phyloP scores from a whole-genome alignment of 2,888 invertebrate genomes.

The Scaptomyza caliginosa region DNA sequence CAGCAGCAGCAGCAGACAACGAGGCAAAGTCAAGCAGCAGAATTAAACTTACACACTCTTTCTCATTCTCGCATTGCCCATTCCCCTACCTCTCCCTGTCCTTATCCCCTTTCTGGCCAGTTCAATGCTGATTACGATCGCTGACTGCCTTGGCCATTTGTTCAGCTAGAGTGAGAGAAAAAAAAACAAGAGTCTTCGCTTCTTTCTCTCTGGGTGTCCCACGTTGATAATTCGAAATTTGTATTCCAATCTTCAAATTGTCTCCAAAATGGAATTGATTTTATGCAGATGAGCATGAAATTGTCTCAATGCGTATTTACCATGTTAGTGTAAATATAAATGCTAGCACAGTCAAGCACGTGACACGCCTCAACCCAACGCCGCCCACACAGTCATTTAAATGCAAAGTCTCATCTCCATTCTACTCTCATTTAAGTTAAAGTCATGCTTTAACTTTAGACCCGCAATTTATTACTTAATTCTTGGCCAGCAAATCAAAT shows the following conservation, averaged over 20 bases:
- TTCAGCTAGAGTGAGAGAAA: conserved; percentile 12
- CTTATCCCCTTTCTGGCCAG: conserved; percentile 35
- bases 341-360: conserved; percentile 52
- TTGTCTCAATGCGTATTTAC: conserved; percentile 80
- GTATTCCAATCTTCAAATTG: conserved; percentile 84
- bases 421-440: conserved; percentile 15
- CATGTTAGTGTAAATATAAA: conserved; percentile 80
- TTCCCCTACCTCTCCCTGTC: not conserved
- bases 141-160: conserved; percentile 60
- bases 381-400: not conserved
- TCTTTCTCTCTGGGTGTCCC: conserved; percentile 59
- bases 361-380: conserved; percentile 39
- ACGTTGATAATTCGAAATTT: conserved; percentile 83
- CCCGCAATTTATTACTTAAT: conserved; percentile 68
- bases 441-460: conserved; percentile 30
- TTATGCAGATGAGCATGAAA: conserved; percentile 84
- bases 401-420: conserved; percentile 14
- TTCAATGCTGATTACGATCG: conserved; percentile 78
- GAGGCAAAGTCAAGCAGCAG: conserved; percentile 22
- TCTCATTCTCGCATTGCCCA: not conserved
- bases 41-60: conserved; percentile 3
- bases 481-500: conserved; percentile 46
- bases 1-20: conserved; percentile 3
- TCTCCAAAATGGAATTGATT: conserved; percentile 84
- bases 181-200: conserved; percentile 30